Percentiles rank a stretch among this genome's conserved stretches.
Conservation (phyloP, 2,113 vertebrate species). For the Perognathus longimembris region DNA sequence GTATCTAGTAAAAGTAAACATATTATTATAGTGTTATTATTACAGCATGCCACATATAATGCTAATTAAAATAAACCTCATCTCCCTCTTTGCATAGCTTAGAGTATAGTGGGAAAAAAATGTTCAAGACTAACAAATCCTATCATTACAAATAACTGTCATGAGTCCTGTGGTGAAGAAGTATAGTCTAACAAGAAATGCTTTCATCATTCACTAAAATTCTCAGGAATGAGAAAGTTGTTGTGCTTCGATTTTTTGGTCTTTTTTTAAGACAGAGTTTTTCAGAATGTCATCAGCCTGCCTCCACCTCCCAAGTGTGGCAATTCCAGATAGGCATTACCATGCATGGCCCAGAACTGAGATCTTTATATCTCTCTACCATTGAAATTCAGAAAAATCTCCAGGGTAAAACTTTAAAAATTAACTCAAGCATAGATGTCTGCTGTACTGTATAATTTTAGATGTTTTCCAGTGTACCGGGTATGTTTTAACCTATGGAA, state of each 20-base stretch:
- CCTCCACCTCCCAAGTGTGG: background rate
- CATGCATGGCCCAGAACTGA: background rate
- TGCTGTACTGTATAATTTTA: background rate
- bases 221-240: background rate
- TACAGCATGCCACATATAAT: background rate
- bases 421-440: background rate
- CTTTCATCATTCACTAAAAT: constrained; percentile 39
- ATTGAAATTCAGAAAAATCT: constrained; percentile 42
- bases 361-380: background rate
- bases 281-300: background rate
- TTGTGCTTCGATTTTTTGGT: background rate
- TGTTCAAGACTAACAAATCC: background rate
- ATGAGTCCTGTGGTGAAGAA: background rate
- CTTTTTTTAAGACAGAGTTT: too few relatives aligned
- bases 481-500: constrained; percentile 17
- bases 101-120: background rate
- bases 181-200: constrained; percentile 17
- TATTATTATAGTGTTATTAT: background rate
- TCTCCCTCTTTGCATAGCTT: background rate
- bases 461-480: background rate
- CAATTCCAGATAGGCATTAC: background rate
- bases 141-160: background rate
- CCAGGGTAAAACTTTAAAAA: background rate
- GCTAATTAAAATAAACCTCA: background rate
- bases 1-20: background rate